These are phyloP conservation scores for Lanius ludovicianus DNA, from an alignment of 2,113 vertebrate species.

Conservation along the genomic window DNA sequence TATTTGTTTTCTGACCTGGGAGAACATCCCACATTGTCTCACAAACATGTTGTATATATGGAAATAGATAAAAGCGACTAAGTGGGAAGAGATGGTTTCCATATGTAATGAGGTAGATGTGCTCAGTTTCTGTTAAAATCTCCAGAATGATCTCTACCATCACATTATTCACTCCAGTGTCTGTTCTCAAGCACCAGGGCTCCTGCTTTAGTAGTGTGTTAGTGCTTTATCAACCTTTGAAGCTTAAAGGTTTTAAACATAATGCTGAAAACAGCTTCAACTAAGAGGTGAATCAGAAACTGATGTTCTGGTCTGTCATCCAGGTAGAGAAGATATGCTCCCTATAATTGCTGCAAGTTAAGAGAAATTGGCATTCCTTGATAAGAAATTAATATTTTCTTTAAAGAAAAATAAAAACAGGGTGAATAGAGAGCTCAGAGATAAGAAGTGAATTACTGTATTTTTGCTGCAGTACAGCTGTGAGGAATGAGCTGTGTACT, in stretches of 20 bases:
- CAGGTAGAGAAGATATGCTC: background rate
- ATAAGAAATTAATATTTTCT: constrained; percentile 1
- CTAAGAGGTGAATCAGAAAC: background rate
- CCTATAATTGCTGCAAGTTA: background rate
- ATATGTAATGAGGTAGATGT: background rate
- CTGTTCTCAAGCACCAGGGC: background rate
- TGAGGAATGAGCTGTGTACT: background rate
- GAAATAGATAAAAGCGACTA: background rate
- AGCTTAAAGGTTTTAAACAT: constrained; percentile 11
- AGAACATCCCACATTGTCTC: background rate
- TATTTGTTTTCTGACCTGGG: background rate
- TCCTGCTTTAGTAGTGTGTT: background rate
- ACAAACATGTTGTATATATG: background rate
- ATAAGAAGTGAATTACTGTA: background rate
- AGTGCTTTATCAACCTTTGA: constrained; percentile 33
- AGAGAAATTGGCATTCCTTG: background rate
- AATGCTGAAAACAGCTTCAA: constrained; percentile 6
- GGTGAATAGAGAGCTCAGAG: background rate
- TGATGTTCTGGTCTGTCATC: background rate
- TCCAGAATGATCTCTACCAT: background rate
- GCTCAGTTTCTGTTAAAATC: background rate
- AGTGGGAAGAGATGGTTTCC: background rate
- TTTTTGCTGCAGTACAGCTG: background rate
- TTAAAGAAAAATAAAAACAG: background rate
- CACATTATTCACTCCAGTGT: background rate